Evolutionary conservation across 2,888 invertebrate genomes (phyloP).

Genomic region (Acronicta leporina): DNA sequence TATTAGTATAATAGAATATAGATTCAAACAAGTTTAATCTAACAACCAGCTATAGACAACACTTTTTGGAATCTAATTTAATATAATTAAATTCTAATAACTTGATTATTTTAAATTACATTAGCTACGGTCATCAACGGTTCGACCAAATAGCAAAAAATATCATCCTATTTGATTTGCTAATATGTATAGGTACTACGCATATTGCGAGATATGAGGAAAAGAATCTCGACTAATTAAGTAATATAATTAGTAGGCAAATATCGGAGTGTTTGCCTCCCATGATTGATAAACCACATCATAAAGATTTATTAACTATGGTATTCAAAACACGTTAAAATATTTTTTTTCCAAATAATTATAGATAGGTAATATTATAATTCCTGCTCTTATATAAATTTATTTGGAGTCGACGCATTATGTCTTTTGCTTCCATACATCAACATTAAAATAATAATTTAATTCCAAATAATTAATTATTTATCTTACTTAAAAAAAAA

Average conservation of each 20-base stretch:
- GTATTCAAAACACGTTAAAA: too few relatives aligned
- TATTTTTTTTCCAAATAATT: too few relatives aligned
- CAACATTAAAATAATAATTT: too few relatives aligned
- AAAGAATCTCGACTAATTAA: conserved; percentile 9
- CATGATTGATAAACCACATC: background rate
- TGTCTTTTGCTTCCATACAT: too few relatives aligned
- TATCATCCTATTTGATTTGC: conserved; percentile 20
- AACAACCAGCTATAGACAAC: background rate
- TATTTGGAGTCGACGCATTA: too few relatives aligned
- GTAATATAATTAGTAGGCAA: conserved; percentile 19
- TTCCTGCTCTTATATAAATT: too few relatives aligned
- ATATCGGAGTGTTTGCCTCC: conserved; percentile 14
- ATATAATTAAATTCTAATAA: background rate
- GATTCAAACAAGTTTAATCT: too few relatives aligned
- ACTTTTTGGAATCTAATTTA: background rate
- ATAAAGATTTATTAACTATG: conserved; percentile 13
- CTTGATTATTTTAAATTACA: background rate
- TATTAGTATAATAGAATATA: too few relatives aligned
- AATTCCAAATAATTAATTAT: too few relatives aligned
- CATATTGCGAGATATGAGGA: conserved; percentile 28
- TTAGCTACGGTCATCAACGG: background rate
- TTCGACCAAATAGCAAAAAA: conserved; percentile 21
- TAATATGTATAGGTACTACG: background rate
- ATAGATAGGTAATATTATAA: too few relatives aligned
- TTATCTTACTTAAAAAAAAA: too few relatives aligned